Conservation (phyloP, 2,797 vertebrate genomes). For the Chiloscyllium punctatum region DNA sequence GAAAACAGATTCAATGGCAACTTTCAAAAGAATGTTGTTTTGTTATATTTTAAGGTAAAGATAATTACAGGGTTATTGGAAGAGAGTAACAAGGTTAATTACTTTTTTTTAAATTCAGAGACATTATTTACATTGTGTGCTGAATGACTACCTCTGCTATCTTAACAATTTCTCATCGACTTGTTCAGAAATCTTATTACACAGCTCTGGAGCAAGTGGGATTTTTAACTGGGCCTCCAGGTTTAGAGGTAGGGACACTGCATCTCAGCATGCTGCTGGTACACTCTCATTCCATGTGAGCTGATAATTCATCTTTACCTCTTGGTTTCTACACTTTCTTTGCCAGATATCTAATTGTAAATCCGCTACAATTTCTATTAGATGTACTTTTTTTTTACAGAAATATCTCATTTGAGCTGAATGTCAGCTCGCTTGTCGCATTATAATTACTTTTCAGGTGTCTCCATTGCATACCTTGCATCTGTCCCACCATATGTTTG, state of each 20-base stretch:
- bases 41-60: not conserved
- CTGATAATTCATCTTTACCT: not conserved
- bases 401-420: not conserved
- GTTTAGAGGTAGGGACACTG: no score
- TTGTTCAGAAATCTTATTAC: no score
- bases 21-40: not conserved
- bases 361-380: not conserved
- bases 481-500: not conserved
- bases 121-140: no score
- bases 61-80: not conserved
- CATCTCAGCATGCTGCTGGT: no score
- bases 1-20: not conserved
- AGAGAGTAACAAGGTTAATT: not conserved
- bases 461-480: not conserved
- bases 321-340: not conserved
- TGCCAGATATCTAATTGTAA: not conserved
- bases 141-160: not conserved
- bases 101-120: no score
- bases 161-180: not conserved
- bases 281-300: not conserved
- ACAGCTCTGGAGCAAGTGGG: no score
- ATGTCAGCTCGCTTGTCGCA: not conserved
- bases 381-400: not conserved
- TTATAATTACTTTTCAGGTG: not conserved
- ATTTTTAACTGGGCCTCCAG: no score